Conservation (phyloP, 2,888 invertebrate species). For the Unio pictorum region DNA sequence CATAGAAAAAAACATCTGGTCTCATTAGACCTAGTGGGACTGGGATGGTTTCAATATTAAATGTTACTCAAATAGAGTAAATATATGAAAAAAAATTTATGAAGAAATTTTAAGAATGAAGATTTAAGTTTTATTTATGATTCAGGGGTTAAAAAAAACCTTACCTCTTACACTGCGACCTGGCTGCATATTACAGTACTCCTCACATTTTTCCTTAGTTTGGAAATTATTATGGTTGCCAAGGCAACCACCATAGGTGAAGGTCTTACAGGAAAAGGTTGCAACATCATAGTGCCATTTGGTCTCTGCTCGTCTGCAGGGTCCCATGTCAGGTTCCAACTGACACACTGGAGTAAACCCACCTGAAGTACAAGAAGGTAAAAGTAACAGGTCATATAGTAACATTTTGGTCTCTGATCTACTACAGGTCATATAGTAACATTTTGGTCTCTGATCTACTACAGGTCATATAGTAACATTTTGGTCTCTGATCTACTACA, state of each 20-base stretch:
- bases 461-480: too few species aligned
- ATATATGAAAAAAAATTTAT: neutral
- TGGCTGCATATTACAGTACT: conserved; percentile 26
- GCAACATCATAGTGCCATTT: conserved; percentile 47
- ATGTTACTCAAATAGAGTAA: too few species aligned
- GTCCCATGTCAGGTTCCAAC: conserved; percentile 28
- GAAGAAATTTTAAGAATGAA: neutral
- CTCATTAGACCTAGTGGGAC: too few species aligned
- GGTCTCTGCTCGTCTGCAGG: conserved; percentile 23
- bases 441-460: too few species aligned
- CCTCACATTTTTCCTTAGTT: conserved; percentile 30
- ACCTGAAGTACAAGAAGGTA: too few species aligned
- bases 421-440: too few species aligned
- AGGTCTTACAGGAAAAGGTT: conserved; percentile 80
- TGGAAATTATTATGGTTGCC: conserved; percentile 76
- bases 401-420: too few species aligned
- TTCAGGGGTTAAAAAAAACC: neutral
- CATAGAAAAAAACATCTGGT: too few species aligned
- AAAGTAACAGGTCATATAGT: too few species aligned
- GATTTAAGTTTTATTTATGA: neutral
- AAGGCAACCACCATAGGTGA: conserved; percentile 77
- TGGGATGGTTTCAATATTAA: too few species aligned
- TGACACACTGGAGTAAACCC: conserved; percentile 21
- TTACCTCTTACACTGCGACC: conserved; percentile 13
- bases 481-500: too few species aligned